phyloP scores from a whole-genome alignment of 2,888 invertebrate genomes.

The Drosophila picticornis region DNA sequence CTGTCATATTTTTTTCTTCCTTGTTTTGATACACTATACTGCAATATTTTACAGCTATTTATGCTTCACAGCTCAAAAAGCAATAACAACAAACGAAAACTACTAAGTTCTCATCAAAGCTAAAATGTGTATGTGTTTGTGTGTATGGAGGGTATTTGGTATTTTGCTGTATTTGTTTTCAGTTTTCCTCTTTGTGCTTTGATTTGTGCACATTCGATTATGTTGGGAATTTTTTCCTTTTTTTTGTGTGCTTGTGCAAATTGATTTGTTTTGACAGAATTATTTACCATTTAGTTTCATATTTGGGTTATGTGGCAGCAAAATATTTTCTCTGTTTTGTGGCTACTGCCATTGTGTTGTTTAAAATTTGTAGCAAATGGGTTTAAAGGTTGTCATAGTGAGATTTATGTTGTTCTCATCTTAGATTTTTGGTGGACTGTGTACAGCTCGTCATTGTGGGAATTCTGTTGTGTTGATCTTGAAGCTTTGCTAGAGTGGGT shows the following conservation, averaged over 20 bases:
- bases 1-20: conserved; percentile 9
- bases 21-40: conserved; percentile 12
- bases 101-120: conserved; percentile 18
- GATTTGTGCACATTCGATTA: conserved; percentile 10
- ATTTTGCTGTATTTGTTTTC: conserved; percentile 10
- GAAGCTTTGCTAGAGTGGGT: background rate
- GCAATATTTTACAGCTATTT: conserved; percentile 55
- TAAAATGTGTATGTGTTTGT: background rate
- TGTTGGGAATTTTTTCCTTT: conserved; percentile 3
- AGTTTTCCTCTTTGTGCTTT: background rate
- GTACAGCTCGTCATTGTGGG: background rate
- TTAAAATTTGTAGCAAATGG: background rate
- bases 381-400: background rate
- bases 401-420: background rate
- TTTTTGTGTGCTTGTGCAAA: conserved; percentile 1
- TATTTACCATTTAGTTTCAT: conserved; percentile 10
- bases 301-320: conserved; percentile 8
- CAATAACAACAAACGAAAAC: conserved; percentile 15
- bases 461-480: background rate
- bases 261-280: conserved; percentile 14
- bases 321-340: background rate
- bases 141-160: background rate
- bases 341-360: background rate
- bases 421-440: background rate
- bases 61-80: conserved; percentile 27